Evolutionary conservation across 2,797 vertebrate genomes (phyloP).

Genomic region (Paedocypris micromegethes): DNA sequence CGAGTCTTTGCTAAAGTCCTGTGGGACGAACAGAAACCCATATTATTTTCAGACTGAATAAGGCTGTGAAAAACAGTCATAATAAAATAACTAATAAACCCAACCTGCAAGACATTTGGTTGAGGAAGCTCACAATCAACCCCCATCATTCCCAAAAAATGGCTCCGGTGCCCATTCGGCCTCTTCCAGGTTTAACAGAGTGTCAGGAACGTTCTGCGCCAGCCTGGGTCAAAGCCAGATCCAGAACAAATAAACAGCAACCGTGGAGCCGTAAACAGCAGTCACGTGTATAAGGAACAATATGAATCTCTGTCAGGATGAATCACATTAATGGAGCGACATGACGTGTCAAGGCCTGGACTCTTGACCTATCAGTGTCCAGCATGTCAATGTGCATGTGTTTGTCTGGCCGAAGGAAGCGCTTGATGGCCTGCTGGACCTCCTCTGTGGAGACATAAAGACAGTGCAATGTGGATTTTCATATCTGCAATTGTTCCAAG

Average conservation of each 20-base stretch:
- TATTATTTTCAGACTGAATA: too few species aligned
- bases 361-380: slow-evolving; percentile 70
- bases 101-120: too few species aligned
- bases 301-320: slow-evolving; percentile 14
- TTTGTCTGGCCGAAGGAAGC: slow-evolving; percentile 62
- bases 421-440: slow-evolving; percentile 71
- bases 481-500: not conserved
- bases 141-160: slow-evolving; percentile 78
- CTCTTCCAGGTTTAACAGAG: slow-evolving; percentile 63
- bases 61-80: too few species aligned
- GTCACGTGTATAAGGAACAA: slow-evolving; percentile 12
- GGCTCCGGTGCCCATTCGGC: slow-evolving; percentile 75
- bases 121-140: slow-evolving; percentile 60
- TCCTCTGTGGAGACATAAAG: slow-evolving; percentile 66
- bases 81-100: too few species aligned
- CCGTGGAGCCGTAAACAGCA: slow-evolving; percentile 2
- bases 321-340: slow-evolving; percentile 14
- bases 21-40: too few species aligned
- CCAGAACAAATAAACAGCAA: slow-evolving; percentile 12
- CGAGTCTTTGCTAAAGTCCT: too few species aligned
- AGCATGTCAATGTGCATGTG: slow-evolving; percentile 67
- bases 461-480: not conserved
- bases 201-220: slow-evolving; percentile 63
- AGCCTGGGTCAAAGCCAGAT: slow-evolving; percentile 48
- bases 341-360: slow-evolving; percentile 1